A percentile compares a stretch with the other conserved stretches of the same genome.
These are phyloP conservation scores for Jaculus jaculus DNA, from an alignment of 2,113 vertebrate species.

Conservation along the genomic window DNA sequence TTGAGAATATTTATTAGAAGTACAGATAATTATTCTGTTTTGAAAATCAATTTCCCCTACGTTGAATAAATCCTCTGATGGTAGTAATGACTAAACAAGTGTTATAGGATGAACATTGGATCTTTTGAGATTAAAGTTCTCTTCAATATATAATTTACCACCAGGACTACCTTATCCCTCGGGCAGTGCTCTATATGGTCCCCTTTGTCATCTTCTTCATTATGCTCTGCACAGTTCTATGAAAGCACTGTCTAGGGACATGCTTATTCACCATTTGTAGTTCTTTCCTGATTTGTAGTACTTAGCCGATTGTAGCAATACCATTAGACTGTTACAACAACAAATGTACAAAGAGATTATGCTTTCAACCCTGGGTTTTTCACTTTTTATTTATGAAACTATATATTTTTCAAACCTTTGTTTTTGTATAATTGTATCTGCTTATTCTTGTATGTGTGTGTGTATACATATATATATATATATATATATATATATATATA, in stretches of 20 bases:
- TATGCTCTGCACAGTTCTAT: background rate
- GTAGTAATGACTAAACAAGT: background rate
- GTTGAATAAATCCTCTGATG: background rate
- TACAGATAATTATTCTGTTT: background rate
- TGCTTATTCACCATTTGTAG: background rate
- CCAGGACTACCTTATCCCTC: background rate
- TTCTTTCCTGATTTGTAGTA: rapidly evolving
- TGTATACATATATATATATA: no score
- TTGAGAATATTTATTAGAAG: background rate
- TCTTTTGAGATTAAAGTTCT: background rate
- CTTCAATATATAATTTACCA: background rate
- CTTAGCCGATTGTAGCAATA: no score
- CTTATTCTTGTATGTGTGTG: no score
- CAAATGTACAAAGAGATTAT: no score
- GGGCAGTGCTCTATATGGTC: rapidly evolving
- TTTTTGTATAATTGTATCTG: no score
- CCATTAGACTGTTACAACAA: no score
- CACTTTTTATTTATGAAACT: no score
- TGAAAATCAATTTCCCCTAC: background rate
- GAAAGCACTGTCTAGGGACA: background rate
- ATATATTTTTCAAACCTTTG: no score
- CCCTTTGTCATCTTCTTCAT: background rate
- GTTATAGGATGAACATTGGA: background rate
- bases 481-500: no score
- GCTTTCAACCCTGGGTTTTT: no score